phyloP scores from a whole-genome alignment of 2,888 invertebrate genomes.

The Therioaphis trifolii region DNA sequence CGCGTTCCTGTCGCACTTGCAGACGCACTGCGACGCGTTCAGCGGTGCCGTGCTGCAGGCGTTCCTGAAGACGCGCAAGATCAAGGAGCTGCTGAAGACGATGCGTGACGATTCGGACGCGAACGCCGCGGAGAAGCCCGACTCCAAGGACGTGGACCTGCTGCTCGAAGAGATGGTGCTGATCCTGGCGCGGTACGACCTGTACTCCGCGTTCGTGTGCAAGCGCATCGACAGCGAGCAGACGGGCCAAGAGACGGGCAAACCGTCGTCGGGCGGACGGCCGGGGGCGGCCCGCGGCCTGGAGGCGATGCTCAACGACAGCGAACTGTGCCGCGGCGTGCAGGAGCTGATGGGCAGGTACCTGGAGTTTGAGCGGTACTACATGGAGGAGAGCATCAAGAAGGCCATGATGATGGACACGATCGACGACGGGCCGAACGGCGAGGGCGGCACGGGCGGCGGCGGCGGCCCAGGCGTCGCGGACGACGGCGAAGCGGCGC shows the following conservation, averaged over 20 bases:
- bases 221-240: slow-evolving; percentile 51
- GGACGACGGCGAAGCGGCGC: too few relatives aligned
- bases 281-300: neutral
- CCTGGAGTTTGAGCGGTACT: slow-evolving; percentile 91
- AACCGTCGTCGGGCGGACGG: neutral
- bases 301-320: slow-evolving; percentile 7
- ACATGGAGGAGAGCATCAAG: slow-evolving; percentile 92
- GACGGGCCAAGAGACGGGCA: slow-evolving; percentile 63
- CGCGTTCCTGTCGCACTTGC: slow-evolving; percentile 78
- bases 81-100: slow-evolving; percentile 63
- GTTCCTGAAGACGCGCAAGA: slow-evolving; percentile 78
- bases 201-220: slow-evolving; percentile 87
- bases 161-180: slow-evolving; percentile 90
- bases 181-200: slow-evolving; percentile 88
- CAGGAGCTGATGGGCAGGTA: slow-evolving; percentile 89
- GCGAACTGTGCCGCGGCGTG: slow-evolving; percentile 78
- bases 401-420: slow-evolving; percentile 88
- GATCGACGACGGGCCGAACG: slow-evolving; percentile 74
- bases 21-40: slow-evolving; percentile 80
- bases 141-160: slow-evolving; percentile 87
- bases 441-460: slow-evolving; percentile 84
- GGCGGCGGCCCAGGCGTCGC: too few relatives aligned
- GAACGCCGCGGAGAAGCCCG: slow-evolving; percentile 72
- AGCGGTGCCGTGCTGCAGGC: slow-evolving; percentile 72
- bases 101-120: slow-evolving; percentile 59